Conservation (phyloP, 2,797 vertebrate genomes). For the Glyptemys insculpta region DNA sequence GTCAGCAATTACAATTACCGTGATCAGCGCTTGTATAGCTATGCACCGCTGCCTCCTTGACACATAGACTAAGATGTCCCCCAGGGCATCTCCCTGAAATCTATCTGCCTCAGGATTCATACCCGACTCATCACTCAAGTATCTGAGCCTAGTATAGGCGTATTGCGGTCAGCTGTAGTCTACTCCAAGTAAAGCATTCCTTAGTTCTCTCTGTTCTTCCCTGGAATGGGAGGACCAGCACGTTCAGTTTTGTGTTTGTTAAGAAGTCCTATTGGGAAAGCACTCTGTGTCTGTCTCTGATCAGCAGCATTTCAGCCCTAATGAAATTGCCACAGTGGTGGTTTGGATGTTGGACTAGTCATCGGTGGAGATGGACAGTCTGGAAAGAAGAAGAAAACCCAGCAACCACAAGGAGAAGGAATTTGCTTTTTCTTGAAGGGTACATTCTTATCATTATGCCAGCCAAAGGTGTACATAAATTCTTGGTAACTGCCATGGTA, state of each 20-base stretch:
- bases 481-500: constrained; percentile 13
- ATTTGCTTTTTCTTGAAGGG: constrained; percentile 37
- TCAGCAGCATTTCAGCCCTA: not conserved
- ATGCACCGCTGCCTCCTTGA: not conserved
- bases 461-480: not conserved
- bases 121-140: not conserved
- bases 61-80: not conserved
- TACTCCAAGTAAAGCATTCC: not conserved
- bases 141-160: not conserved
- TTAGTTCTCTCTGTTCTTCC: not conserved
- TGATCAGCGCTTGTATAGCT: not conserved
- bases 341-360: not conserved
- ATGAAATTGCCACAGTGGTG: fast-evolving
- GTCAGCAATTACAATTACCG: not conserved
- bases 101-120: not conserved
- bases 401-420: not conserved
- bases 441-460: not conserved
- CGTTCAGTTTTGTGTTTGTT: not conserved
- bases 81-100: not conserved
- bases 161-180: too few relatives aligned
- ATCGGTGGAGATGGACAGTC: not conserved
- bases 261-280: not conserved
- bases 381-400: not conserved
- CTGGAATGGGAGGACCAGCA: not conserved
- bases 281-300: not conserved